Base-by-base conservation (phyloP, 2,113 vertebrate species). In the Bombycilla garrulus region DNA sequence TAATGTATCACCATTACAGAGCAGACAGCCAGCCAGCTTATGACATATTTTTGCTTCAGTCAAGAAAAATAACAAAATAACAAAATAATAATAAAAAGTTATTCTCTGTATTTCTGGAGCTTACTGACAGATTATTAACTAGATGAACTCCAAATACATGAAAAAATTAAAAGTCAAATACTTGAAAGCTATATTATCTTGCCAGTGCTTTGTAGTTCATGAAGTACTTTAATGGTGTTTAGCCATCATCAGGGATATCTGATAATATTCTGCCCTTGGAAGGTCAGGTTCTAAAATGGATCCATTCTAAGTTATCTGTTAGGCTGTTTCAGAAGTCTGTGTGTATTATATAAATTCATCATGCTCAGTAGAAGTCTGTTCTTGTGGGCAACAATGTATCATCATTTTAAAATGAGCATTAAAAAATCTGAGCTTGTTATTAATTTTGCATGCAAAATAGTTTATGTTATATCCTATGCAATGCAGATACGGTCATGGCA, bases 11-110 rank as follows among this genome's bases (percentile, higher is more conserved):
- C 53, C 72, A 24, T 50, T 94, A 81, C 36, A 88, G 70, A 87
- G 44, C 71, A 95, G 88, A 21, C 92, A 97, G 86, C 48, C 73
- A 74, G 60, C 54, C 66, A 92, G 66, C 12, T 77, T 92, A 33
- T 66, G 67, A 83, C 47, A 87, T 53, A 31, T 40, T 92, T 88
- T 88, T 93, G 36, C 45, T 91, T 86, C 56, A 57, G 81, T 73
- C 83, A 82, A 84, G 92, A 92, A 90, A 84, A 91, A 84, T 56
- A 83, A 33, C 54, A 92, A 57, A 67, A 78, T 22, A 50, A 12
- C 21, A 51, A 70, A 71, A 87, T 24, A 61, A 47, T 28, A 69
- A 73, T 24, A 40, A 54, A 44, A 50, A 31, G 28, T 50, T 86
- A 45, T 47, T 58, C 47, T 82, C 0, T 45, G 31, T 82, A 33